A percentile compares a stretch with the other conserved stretches of the same genome.
phyloP scores from a whole-genome alignment of 2,113 vertebrate genomes.

The Clarias batrachus region DNA sequence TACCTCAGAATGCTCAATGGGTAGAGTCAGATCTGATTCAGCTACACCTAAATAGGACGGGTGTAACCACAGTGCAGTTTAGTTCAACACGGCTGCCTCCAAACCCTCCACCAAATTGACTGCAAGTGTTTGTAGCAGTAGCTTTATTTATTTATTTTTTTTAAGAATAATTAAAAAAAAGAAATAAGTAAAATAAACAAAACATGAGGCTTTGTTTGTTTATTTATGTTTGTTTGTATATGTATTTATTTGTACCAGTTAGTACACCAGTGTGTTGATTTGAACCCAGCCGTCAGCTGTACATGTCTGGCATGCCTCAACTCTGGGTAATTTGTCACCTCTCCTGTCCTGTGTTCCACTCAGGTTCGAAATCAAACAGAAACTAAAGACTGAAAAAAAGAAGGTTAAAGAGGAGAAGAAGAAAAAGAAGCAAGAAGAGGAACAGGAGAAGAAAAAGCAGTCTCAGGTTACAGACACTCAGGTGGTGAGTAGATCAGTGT shows the following conservation, averaged over 20 bases:
- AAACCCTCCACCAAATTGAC: neutral
- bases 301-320: neutral
- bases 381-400: constrained; percentile 96
- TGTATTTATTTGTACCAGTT: too few relatives aligned
- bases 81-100: neutral
- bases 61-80: too few relatives aligned
- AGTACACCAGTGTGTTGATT: neutral
- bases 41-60: neutral
- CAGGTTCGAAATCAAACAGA: constrained; percentile 99
- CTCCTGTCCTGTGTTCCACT: neutral
- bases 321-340: neutral
- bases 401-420: constrained; percentile 99
- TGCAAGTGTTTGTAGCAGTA: neutral
- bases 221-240: neutral
- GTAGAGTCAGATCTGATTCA: neutral
- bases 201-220: neutral
- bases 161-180: neutral
- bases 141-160: too few relatives aligned
- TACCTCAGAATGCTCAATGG: neutral
- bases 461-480: constrained; percentile 93
- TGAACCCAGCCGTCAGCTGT: neutral
- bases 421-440: constrained; percentile 97
- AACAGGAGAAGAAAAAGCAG: constrained; percentile 92
- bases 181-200: neutral
- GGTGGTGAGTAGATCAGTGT: constrained; percentile 72